These are phyloP conservation scores for Oreocharis arfaki DNA, from an alignment of 2,113 vertebrate species.

Conservation along the genomic window DNA sequence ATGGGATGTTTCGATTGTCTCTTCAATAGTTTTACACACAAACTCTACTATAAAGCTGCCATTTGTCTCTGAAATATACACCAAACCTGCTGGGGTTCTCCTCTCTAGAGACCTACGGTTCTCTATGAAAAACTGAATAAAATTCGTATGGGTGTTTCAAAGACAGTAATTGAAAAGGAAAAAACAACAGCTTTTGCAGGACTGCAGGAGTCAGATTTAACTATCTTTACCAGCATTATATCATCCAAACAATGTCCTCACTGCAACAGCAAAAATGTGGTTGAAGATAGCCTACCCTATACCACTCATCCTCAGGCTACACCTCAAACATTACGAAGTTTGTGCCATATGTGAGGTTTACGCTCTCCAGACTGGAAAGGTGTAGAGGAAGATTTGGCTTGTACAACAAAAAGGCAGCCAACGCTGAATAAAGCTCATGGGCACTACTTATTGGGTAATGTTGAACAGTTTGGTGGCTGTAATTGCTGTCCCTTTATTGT, in stretches of 20 bases:
- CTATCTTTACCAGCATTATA: background rate
- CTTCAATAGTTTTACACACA: conserved; percentile 6
- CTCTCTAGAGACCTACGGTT: background rate
- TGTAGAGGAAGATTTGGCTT: background rate
- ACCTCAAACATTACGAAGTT: background rate
- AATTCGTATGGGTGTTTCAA: background rate
- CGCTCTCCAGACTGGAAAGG: background rate
- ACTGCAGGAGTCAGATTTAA: background rate
- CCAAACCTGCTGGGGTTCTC: background rate
- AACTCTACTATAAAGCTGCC: conserved; percentile 23
- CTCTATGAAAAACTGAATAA: conserved; percentile 2
- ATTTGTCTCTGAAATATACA: conserved; percentile 14
- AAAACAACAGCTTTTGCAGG: background rate
- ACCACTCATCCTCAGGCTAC: background rate
- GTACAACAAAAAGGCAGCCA: background rate
- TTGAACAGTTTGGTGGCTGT: background rate
- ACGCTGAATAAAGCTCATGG: background rate
- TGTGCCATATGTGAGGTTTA: background rate
- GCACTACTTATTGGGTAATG: background rate
- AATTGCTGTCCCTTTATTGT: background rate
- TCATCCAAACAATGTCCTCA: background rate
- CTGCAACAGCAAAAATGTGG: background rate
- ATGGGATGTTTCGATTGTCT: conserved; percentile 26
- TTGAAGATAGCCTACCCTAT: background rate
- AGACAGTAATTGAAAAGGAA: background rate